Percentiles rank a stretch among this genome's conserved stretches.
These are phyloP conservation scores for Gila orcuttii DNA, from an alignment of 2,113 vertebrate genomes.

Conservation along the genomic window DNA sequence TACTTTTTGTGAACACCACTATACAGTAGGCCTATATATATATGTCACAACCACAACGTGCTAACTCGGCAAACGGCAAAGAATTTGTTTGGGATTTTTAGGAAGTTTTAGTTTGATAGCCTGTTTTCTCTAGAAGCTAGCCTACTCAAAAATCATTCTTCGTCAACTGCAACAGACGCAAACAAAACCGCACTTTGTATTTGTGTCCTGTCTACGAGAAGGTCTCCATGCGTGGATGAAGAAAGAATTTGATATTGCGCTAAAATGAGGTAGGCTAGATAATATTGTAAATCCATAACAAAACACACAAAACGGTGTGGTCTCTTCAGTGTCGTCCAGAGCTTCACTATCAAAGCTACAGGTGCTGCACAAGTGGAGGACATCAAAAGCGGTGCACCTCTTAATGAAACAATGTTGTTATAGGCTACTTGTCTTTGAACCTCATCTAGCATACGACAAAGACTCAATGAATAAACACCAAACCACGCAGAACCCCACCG, in stretches of 20 bases:
- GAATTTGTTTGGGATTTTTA: too few relatives aligned
- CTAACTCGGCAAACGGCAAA: too few relatives aligned
- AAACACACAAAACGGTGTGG: conserved; percentile 8
- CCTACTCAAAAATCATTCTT: not conserved
- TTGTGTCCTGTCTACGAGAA: not conserved
- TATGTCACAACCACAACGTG: too few relatives aligned
- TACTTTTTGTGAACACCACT: too few relatives aligned
- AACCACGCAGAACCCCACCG: conserved; percentile 63
- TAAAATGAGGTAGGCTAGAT: not conserved
- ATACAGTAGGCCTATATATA: too few relatives aligned
- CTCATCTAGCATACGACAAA: conserved; percentile 80
- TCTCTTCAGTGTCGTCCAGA: conserved; percentile 61
- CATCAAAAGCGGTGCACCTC: conserved; percentile 87
- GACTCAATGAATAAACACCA: conserved; percentile 87
- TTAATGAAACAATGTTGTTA: conserved; percentile 81
- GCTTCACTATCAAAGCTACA: conserved; percentile 86
- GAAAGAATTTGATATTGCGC: not conserved
- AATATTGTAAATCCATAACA: not conserved
- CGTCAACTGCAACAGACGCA: not conserved
- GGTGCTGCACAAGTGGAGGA: conserved; percentile 78
- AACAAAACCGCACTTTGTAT: not conserved
- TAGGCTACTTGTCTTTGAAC: conserved; percentile 86
- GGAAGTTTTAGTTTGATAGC: not conserved
- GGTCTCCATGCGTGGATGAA: conserved; percentile 13
- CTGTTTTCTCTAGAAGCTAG: not conserved